phyloP scores from a whole-genome alignment of 2,888 invertebrate species.

The Penaeus monodon region DNA sequence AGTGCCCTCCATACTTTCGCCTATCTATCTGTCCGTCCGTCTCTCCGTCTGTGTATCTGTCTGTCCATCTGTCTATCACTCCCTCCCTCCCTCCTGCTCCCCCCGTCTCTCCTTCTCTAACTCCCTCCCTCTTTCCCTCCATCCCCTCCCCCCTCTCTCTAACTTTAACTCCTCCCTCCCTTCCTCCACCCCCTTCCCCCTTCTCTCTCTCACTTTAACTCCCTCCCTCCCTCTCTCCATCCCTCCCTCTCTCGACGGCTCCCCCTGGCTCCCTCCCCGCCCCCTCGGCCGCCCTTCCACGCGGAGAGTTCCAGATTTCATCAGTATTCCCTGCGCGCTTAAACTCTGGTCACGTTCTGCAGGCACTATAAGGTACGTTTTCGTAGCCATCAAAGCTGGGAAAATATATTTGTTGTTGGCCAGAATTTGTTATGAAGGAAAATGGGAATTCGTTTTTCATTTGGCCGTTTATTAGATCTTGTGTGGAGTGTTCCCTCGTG shows the following conservation, averaged over 20 bases:
- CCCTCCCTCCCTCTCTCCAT: too few species aligned
- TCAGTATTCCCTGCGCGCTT: slow-evolving; percentile 15
- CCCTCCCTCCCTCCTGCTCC: slow-evolving; percentile 28
- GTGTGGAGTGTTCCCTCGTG: background rate
- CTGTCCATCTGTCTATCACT: slow-evolving; percentile 1
- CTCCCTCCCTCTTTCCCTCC: background rate
- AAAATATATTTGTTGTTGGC: slow-evolving; percentile 48
- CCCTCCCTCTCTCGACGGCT: background rate
- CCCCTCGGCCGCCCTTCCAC: background rate
- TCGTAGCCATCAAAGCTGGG: slow-evolving; percentile 41
- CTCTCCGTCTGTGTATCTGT: slow-evolving; percentile 42
- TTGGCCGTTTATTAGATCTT: slow-evolving; percentile 14
- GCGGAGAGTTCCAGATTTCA: background rate
- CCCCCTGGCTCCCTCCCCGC: background rate
- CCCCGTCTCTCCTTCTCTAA: background rate
- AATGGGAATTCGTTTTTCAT: slow-evolving; percentile 41
- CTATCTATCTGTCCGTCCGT: background rate
- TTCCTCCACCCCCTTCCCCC: background rate
- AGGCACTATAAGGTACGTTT: slow-evolving; percentile 43
- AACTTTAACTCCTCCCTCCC: background rate
- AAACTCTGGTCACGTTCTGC: slow-evolving; percentile 37
- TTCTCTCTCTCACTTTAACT: too few species aligned
- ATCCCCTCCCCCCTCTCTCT: slow-evolving; percentile 4
- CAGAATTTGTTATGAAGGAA: slow-evolving; percentile 33
- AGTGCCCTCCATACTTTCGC: slow-evolving; percentile 66